Conservation (phyloP, 2,888 invertebrate species). For the Andricus quercusramuli region DNA sequence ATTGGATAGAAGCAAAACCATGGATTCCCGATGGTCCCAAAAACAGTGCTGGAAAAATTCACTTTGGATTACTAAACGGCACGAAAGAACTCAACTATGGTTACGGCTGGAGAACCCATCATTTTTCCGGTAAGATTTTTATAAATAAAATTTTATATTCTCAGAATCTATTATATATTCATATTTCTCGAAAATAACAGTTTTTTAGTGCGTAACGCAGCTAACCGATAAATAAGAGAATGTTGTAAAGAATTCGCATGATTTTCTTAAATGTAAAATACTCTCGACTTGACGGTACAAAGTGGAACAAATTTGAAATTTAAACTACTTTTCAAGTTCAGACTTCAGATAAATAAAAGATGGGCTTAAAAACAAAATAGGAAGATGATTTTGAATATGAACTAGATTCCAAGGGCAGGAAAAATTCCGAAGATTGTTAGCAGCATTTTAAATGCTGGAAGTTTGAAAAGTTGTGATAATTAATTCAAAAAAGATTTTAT, state of each 20-base stretch:
- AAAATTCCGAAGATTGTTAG: background rate
- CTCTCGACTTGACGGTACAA: background rate
- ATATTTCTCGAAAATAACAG: background rate
- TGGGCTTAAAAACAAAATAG: constrained; percentile 1
- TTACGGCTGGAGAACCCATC: constrained; percentile 88
- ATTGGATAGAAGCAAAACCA: constrained; percentile 90
- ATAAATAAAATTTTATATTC: background rate
- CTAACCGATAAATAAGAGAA: background rate
- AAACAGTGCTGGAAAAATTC: constrained; percentile 87
- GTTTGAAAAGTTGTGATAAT: background rate
- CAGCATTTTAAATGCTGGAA: constrained; percentile 14
- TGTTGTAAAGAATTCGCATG: background rate
- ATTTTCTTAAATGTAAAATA: background rate
- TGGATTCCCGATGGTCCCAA: constrained; percentile 84
- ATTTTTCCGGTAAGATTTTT: constrained; percentile 85
- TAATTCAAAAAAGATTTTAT: no score
- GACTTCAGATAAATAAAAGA: constrained; percentile 2
- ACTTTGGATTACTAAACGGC: constrained; percentile 93
- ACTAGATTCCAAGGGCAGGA: constrained; percentile 1
- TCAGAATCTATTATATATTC: background rate
- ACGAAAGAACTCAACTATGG: constrained; percentile 90
- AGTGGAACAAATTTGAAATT: background rate
- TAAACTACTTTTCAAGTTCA: background rate
- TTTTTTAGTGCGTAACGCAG: background rate
- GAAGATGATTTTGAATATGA: background rate